Conservation (phyloP, 2,797 vertebrate species). For the Pseudochirops corinnae region DNA sequence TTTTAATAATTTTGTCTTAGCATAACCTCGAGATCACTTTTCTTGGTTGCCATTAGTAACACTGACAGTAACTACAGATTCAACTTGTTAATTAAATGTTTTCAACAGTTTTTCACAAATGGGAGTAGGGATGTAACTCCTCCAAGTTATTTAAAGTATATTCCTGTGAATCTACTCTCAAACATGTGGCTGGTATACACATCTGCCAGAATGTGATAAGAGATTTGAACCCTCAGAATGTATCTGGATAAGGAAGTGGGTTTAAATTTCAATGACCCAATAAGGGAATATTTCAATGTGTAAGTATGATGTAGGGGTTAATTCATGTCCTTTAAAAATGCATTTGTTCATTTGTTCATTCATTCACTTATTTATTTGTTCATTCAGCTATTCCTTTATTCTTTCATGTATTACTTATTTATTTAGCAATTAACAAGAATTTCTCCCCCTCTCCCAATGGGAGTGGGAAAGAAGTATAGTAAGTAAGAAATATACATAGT, state of each 20-base stretch:
- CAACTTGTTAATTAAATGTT: conserved; percentile 52
- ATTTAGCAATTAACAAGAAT: background rate
- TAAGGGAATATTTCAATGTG: background rate
- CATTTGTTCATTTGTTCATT: background rate
- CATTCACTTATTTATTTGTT: background rate
- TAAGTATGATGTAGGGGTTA: background rate
- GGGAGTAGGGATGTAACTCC: conserved; percentile 8
- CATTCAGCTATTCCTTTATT: background rate
- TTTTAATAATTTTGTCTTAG: background rate
- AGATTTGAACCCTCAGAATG: background rate
- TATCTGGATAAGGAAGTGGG: background rate
- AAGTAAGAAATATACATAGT: background rate
- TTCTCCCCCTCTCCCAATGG: background rate
- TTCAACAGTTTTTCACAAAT: conserved; percentile 42
- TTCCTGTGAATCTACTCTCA: conserved; percentile 1
- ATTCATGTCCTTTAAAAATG: background rate
- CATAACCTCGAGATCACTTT: conserved; percentile 24
- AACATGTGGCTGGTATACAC: background rate
- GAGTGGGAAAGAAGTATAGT: background rate
- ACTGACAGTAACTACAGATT: conserved; percentile 35
- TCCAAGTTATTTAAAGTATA: conserved; percentile 52
- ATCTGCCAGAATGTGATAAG: background rate
- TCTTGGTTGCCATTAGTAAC: conserved; percentile 55
- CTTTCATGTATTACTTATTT: background rate
- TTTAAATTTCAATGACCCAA: background rate